Conservation (phyloP, 2,113 vertebrate species). For the Xiphorhynchus elegans region DNA sequence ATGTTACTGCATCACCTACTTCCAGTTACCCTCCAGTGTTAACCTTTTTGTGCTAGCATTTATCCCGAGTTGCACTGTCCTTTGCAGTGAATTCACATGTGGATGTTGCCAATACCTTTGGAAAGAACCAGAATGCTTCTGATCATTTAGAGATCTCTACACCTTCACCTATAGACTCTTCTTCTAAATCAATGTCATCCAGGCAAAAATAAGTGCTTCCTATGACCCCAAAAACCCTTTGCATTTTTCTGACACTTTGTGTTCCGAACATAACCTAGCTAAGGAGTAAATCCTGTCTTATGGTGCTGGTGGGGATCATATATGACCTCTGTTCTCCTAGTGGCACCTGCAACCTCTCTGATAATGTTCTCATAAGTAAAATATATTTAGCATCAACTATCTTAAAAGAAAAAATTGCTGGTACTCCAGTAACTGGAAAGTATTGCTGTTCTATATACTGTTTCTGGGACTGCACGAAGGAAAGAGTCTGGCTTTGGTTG, state of each 20-base stretch:
- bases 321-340: not conserved
- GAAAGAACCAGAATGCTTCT: not conserved
- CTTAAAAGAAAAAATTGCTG: not conserved
- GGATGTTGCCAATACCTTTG: not conserved
- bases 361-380: not conserved
- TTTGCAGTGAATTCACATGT: not conserved
- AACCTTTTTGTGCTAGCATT: accelerated
- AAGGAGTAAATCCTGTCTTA: not conserved
- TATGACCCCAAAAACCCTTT: not conserved
- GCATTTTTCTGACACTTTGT: not conserved
- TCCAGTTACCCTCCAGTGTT: not conserved
- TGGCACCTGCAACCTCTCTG: accelerated
- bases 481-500: not conserved
- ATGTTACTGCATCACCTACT: not conserved
- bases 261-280: not conserved
- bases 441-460: not conserved
- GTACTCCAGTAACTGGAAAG: not conserved
- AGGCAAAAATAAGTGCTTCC: not conserved
- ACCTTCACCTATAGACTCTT: not conserved
- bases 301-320: not conserved
- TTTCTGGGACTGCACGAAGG: not conserved
- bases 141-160: not conserved
- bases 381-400: not conserved
- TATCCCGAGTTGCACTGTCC: not conserved
- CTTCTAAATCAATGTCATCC: not conserved